Evolutionary conservation across 30 jellyfish, hydroid and myxozoan species (phyloP).

Genomic region (Aurelia sp.): DNA sequence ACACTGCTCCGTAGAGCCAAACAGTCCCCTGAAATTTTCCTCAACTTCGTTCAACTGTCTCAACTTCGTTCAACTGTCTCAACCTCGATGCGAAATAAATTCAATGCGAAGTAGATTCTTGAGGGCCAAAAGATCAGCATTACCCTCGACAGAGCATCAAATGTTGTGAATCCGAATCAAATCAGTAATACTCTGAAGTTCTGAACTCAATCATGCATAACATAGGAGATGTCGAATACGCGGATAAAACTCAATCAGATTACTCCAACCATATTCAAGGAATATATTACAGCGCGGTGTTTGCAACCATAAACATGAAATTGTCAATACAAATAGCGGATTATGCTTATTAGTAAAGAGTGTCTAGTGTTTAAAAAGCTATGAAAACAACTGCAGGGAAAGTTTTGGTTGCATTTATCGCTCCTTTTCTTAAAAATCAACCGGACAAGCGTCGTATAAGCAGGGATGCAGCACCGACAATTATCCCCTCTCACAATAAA

Average conservation of each 20-base stretch:
- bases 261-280: slow-evolving; percentile 43
- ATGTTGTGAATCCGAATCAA: not conserved
- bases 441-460: no score
- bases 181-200: slow-evolving; percentile 39
- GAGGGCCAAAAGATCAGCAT: no score
- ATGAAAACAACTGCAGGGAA: slow-evolving; percentile 8
- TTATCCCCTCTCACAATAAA: no score
- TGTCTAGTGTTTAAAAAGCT: slow-evolving; percentile 11
- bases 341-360: slow-evolving; percentile 27
- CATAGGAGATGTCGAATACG: slow-evolving; percentile 18
- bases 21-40: no score
- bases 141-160: no score
- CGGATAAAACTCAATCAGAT: slow-evolving; percentile 48
- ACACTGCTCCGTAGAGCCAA: no score
- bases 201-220: slow-evolving; percentile 57
- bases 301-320: slow-evolving; percentile 28
- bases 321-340: slow-evolving; percentile 59
- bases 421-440: no score
- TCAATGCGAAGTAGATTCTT: no score
- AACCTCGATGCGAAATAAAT: no score
- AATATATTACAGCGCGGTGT: slow-evolving; percentile 36
- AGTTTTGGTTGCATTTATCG: not conserved
- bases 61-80: no score
- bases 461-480: no score
- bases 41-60: no score